Conservation (phyloP, 2,797 vertebrate species). For the Myotis myotis region DNA sequence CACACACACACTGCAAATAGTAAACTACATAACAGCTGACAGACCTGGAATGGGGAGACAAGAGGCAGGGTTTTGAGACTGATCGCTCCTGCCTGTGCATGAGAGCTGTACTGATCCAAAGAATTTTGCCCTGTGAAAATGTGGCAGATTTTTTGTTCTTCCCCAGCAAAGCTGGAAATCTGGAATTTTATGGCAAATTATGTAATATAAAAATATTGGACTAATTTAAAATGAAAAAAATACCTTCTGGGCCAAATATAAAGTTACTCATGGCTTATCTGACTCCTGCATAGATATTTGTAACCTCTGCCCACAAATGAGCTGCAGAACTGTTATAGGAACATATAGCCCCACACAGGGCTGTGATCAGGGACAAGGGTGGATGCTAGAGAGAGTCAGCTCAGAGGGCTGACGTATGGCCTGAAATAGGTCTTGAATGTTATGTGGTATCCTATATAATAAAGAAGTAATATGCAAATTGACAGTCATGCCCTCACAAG, state of each 20-base stretch:
- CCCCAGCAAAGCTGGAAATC: background rate
- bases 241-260: background rate
- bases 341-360: rapidly evolving
- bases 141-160: background rate
- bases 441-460: no score
- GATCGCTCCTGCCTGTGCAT: background rate
- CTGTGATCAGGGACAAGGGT: background rate
- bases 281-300: background rate
- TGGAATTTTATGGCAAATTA: background rate
- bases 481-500: no score
- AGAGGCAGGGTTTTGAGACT: background rate
- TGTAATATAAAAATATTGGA: background rate
- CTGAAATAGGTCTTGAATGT: background rate
- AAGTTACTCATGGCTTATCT: background rate
- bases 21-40: background rate
- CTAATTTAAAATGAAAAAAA: background rate
- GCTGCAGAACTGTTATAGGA: background rate
- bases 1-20: background rate
- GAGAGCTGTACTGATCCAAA: background rate
- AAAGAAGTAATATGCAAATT: no score
- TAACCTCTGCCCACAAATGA: background rate
- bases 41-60: background rate
- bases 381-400: background rate
- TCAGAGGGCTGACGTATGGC: background rate
- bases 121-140: background rate